Evolutionary conservation across 1,140 invertebrate genomes (phyloP).

Genomic region (Neoseiulus cucumeris): DNA sequence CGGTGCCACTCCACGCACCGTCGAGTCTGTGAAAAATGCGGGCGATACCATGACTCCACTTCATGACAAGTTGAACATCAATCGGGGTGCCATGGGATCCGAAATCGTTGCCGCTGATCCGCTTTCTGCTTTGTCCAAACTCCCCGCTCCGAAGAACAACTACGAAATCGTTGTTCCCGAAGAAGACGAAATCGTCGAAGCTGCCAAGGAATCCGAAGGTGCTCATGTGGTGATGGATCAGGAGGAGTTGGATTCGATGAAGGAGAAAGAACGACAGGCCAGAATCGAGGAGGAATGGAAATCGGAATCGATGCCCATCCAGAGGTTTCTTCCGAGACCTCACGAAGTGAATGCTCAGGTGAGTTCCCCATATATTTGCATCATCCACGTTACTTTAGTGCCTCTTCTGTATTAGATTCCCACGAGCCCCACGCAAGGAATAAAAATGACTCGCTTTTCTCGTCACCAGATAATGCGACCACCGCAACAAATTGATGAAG

Average conservation of each 20-base stretch:
- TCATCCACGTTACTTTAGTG: too few species aligned
- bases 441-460: not conserved
- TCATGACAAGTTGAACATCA: conserved; percentile 85
- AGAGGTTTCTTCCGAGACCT: conserved; percentile 68
- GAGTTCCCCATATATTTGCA: conserved; percentile 44
- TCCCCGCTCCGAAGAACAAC: conserved; percentile 84
- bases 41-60: conserved; percentile 41
- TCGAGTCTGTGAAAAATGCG: conserved; percentile 12
- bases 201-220: not conserved
- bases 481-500: conserved; percentile 31
- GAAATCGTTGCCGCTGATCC: not conserved
- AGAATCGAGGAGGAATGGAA: conserved; percentile 39
- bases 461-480: not conserved
- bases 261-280: conserved; percentile 17
- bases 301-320: conserved; percentile 65
- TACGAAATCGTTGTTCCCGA: conserved; percentile 95
- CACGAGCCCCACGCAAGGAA: too few species aligned
- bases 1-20: conserved; percentile 16
- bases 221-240: not conserved
- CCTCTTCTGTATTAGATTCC: too few species aligned
- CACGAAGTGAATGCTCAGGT: conserved; percentile 62
- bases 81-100: conserved; percentile 41
- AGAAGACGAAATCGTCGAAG: conserved; percentile 35
- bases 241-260: conserved; percentile 12
- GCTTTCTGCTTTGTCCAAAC: conserved; percentile 39